Evolutionary conservation across 2,797 vertebrate species (phyloP), one percentile per base, ranked within the genome.

Genomic region (Scleropages formosus): DNA sequence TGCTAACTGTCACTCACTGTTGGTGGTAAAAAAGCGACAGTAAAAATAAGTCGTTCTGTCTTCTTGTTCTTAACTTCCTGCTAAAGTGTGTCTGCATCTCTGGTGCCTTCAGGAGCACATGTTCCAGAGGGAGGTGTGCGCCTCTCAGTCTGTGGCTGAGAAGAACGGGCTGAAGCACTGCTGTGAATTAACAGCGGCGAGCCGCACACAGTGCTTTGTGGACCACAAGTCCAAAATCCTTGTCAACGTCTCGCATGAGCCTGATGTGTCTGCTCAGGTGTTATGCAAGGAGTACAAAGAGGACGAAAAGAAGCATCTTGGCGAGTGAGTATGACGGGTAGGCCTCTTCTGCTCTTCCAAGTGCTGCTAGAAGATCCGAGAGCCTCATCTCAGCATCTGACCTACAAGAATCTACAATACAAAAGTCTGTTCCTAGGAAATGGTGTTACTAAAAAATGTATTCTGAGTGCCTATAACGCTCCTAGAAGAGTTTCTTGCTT

Each of bases 111-210:
- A 78, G 76, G 26, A 13, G 1, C 67, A 59, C 7, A 18, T 60
- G 59, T 66, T 78, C 39, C 49, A 65, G 51, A 65, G 77, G 24
- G 16, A 44, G 15, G 24, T 76, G 66, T 79, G 78, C 26, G 63
- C 62, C 24, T 61, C 26, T 31, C 51, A 68, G 26, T 12, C 27
- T 15, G 24, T 79, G 7, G 60, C 27, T 22, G 69, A 73, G 68
- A 68, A 26, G 26, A 79, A 75, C 18, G 8, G 15, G 10, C 47
- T 76, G 51, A 66, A 76, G 62, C 20, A 56, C 15, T 76, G 78
- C 63, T 79, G 78, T 58, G 74, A 59, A 60, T 73, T 60, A 26
- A 62, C 10, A 13, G 62, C 39, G 16, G 16, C n/a, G 15, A 64
- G 73, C 39, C 27, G 64, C 18, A 39, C 76, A 8, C 8, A 59